phyloP scores from a whole-genome alignment of 2,888 invertebrate genomes.

The Megaustenia siamemsis region DNA sequence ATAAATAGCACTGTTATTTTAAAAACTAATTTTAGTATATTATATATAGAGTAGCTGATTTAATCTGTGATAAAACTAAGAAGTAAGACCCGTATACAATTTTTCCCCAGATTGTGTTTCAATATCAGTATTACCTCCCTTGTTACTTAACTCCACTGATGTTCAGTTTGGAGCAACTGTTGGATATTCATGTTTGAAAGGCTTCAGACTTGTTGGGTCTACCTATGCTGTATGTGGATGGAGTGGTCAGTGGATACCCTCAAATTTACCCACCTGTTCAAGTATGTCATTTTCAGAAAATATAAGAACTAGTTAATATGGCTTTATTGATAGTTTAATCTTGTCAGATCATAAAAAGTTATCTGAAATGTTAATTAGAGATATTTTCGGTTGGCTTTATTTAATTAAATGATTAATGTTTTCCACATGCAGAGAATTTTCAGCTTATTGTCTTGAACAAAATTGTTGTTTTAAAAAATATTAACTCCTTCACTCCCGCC shows the following conservation, averaged over 20 bases:
- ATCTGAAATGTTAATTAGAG: too few relatives aligned
- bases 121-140: slow-evolving; percentile 48
- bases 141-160: slow-evolving; percentile 54
- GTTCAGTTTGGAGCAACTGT: slow-evolving; percentile 62
- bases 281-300: slow-evolving; percentile 58
- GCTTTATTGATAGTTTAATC: neutral
- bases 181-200: slow-evolving; percentile 67
- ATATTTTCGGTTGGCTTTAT: too few relatives aligned
- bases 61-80: too few relatives aligned
- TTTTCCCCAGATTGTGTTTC: slow-evolving; percentile 62
- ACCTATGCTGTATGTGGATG: slow-evolving; percentile 66
- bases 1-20: slow-evolving; percentile 16
- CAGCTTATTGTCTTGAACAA: too few relatives aligned
- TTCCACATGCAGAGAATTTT: too few relatives aligned
- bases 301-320: neutral
- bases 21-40: neutral
- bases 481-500: too few relatives aligned
- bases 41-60: too few relatives aligned
- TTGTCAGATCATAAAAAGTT: too few relatives aligned
- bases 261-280: slow-evolving; percentile 63
- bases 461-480: too few relatives aligned
- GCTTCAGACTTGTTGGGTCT: slow-evolving; percentile 65
- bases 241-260: slow-evolving; percentile 66
- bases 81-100: too few relatives aligned
- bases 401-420: too few relatives aligned